phyloP scores from a whole-genome alignment of 2,888 invertebrate species.

The Ichneumoninae sp. region DNA sequence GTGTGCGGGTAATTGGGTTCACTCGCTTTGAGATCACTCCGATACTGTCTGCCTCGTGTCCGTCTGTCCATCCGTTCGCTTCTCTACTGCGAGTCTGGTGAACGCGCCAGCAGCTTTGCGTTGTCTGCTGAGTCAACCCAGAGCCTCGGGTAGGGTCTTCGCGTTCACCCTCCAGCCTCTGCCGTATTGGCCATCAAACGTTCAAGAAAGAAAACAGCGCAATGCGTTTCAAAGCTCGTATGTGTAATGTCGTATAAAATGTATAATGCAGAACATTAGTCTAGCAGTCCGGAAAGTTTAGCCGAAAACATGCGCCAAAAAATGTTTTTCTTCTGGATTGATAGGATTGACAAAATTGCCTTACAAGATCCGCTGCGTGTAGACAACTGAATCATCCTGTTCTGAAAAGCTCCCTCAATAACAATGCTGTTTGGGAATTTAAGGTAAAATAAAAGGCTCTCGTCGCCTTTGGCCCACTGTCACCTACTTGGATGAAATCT shows the following conservation, averaged over 20 bases:
- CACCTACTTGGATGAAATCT: background rate
- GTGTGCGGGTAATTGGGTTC: constrained; percentile 83
- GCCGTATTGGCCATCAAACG: constrained; percentile 1
- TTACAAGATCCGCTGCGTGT: too few relatives aligned
- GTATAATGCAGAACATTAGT: background rate
- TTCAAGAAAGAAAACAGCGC: background rate
- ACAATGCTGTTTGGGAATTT: background rate
- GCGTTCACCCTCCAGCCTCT: constrained; percentile 32
- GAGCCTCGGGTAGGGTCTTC: constrained; percentile 37
- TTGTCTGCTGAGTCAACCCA: constrained; percentile 18
- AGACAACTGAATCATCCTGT: too few relatives aligned
- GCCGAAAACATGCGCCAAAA: too few relatives aligned
- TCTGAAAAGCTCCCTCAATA: background rate
- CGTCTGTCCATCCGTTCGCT: constrained; percentile 79
- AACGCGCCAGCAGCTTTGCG: constrained; percentile 49
- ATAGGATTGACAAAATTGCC: background rate
- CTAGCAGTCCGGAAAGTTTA: too few relatives aligned
- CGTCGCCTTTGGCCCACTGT: background rate
- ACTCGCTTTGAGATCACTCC: constrained; percentile 83
- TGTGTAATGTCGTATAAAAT: background rate
- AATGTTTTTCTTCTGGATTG: too few relatives aligned
- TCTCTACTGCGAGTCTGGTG: constrained; percentile 45
- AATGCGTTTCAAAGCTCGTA: background rate
- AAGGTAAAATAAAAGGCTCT: background rate
- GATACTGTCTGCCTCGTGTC: constrained; percentile 84